Conservation (phyloP, 1,140 invertebrate genomes). For the Orussus abietinus region DNA sequence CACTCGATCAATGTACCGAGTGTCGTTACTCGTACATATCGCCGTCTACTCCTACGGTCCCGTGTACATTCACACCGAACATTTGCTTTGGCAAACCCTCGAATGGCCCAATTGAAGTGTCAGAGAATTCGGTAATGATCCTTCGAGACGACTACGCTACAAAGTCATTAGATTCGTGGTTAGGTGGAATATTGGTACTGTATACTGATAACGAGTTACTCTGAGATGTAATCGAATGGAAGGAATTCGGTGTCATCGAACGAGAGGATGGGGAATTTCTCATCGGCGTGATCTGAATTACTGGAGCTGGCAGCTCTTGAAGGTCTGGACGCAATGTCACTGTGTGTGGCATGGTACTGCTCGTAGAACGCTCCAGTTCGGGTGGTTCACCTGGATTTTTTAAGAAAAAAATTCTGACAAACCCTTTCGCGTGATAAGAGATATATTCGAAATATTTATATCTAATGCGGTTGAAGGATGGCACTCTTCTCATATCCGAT, state of each 20-base stretch:
- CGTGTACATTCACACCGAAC: too few species aligned
- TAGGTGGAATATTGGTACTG: conserved; percentile 11
- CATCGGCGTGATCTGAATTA: conserved; percentile 22
- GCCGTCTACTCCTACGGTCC: too few species aligned
- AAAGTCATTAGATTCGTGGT: conserved; percentile 23
- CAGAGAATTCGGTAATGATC: too few species aligned
- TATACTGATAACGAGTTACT: conserved; percentile 9
- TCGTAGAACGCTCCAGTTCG: conserved; percentile 39
- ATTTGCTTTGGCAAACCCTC: too few species aligned
- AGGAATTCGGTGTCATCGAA: conserved; percentile 14
- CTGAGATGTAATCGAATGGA: conserved; percentile 2
- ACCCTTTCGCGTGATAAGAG: background rate
- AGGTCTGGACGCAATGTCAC: conserved; percentile 32
- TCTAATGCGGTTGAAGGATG: too few species aligned
- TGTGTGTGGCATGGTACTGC: conserved; percentile 39
- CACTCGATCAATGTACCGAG: too few species aligned
- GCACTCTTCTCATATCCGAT: too few species aligned
- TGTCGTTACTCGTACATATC: too few species aligned
- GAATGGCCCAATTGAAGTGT: too few species aligned
- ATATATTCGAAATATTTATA: background rate
- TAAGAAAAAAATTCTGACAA: background rate
- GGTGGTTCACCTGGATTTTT: conserved; percentile 35
- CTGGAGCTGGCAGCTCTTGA: conserved; percentile 26
- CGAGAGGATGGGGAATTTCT: conserved; percentile 10
- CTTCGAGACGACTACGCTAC: conserved; percentile 25